Base-by-base conservation (phyloP, 2,888 invertebrate genomes). In the Polydrusus tereticollis region DNA sequence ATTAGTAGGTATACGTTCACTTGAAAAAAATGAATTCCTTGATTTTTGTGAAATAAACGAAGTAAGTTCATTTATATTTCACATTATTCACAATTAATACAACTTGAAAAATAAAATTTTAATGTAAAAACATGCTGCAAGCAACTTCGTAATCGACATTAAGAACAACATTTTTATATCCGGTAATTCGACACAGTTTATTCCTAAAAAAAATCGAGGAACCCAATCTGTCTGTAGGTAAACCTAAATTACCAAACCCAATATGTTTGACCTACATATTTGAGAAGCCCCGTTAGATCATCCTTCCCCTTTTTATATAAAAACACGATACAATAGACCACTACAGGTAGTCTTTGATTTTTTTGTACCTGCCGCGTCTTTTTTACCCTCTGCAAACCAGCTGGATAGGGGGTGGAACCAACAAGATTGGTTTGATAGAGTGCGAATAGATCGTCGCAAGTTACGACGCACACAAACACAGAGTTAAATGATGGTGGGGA, bases 291-390 rank as follows among this genome's bases (percentile, higher is more conserved):
- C 69, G 69, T 69, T 69, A 69, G 33, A 69, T 69, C 57, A 57
- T 45, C 20, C 69, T 69, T 63, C 57, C 63, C 52, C 36, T 63
- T 38, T 69, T 55, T 58, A 63, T 57, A 63, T 63, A 63, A 69
- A 69, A 69, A 69, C 52, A 57, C 57, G 8, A 16, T 69, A 63
- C 57, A 69, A 69, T 63, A 57, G 63, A 50, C 41, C 41, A 41
- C 38, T 63, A 63, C 69, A 69, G 69, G 69, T 69, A 69, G 69
- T 57, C 38, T 63, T 43, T 63, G 69, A 69, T 69, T 69, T 69
- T 62, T 69, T 69, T 63, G 57, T 69, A 69, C 69, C 69, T 69
- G 69, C 63, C 38, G 57, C 45, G n/a, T 43, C 43, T 60, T 69
- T 69, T 47, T 55, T 63, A 45, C 60, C 43, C 41, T 45, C 20